Evolutionary conservation across 92 coral and sea anemone genomes (phyloP).

Genomic region (Bergia puertoricense): DNA sequence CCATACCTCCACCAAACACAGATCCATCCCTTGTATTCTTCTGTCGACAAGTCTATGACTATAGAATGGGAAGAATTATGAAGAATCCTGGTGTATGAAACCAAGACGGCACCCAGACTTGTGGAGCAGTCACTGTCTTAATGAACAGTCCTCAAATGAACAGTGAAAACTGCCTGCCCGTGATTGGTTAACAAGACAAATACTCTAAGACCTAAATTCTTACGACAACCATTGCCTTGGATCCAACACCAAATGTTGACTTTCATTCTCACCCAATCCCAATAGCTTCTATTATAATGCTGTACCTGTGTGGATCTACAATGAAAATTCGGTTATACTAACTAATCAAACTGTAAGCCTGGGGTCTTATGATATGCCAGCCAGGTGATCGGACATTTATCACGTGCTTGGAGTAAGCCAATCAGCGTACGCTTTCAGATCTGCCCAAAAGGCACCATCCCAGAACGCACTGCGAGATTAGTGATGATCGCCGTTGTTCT

Average conservation of each 20-base stretch:
- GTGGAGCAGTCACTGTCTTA: no score
- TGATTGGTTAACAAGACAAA: background rate
- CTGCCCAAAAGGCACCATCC: no score
- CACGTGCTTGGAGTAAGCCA: no score
- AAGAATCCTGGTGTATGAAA: constrained; percentile 75
- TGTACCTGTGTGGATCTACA: background rate
- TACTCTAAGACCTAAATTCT: no score
- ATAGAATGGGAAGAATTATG: constrained; percentile 94
- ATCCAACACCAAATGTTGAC: background rate
- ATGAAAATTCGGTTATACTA: background rate
- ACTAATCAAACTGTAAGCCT: background rate
- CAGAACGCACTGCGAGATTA: no score
- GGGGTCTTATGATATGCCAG: background rate
- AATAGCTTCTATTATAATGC: background rate
- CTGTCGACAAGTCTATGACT: constrained; percentile 97
- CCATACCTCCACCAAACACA: constrained; percentile 81
- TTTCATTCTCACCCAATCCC: no score
- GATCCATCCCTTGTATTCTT: constrained; percentile 95
- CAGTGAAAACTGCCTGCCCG: background rate
- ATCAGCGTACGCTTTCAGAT: no score
- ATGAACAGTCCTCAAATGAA: background rate
- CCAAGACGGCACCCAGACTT: background rate
- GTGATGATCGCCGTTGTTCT: no score
- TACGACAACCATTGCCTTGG: background rate
- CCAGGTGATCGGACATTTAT: no score